These are phyloP conservation scores for Apolygus lucorum DNA, from an alignment of 1,140 invertebrate genomes.

Conservation along the genomic window DNA sequence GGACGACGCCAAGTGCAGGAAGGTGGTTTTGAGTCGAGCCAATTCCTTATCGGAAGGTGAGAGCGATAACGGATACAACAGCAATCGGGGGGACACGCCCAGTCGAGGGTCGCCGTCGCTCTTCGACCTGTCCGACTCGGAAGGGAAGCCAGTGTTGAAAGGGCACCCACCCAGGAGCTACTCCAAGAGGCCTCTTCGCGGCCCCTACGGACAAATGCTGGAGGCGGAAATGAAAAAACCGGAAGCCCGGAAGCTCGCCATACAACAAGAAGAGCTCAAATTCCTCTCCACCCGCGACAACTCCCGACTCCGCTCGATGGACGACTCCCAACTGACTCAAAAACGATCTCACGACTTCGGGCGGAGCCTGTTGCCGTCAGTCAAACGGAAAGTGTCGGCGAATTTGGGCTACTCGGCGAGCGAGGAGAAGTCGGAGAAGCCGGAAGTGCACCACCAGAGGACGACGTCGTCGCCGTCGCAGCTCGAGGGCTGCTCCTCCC, in stretches of 20 bases:
- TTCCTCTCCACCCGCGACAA: conserved; percentile 42
- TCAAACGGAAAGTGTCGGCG: conserved; percentile 46
- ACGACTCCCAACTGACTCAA: conserved; percentile 41
- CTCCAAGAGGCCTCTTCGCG: conserved; percentile 62
- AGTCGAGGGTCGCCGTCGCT: conserved; percentile 35
- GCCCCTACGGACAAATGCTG: conserved; percentile 73
- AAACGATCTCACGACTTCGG: conserved; percentile 34
- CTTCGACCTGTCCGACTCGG: conserved; percentile 43
- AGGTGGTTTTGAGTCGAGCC: conserved; percentile 36
- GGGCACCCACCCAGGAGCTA: conserved; percentile 44
- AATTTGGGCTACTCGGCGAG: conserved; percentile 37
- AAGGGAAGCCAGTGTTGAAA: conserved; percentile 37
- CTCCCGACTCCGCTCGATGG: conserved; percentile 35
- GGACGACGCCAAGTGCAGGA: conserved; percentile 39
- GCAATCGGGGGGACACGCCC: conserved; percentile 29
- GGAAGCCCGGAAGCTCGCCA: conserved; percentile 41
- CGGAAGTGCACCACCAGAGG: conserved; percentile 53
- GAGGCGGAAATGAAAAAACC: conserved; percentile 74
- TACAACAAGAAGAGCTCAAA: conserved; percentile 47
- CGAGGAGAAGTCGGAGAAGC: conserved; percentile 31
- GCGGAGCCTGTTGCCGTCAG: conserved; percentile 29
- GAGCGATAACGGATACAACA: conserved; percentile 40
- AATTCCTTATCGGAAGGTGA: conserved; percentile 51
- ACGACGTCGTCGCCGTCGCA: conserved; percentile 72
- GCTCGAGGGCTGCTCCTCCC: conserved; percentile 45